A percentile compares a stretch with the other conserved stretches of the same genome.
Evolutionary conservation across 2,888 invertebrate species (phyloP).

Genomic region (Trichogramma dendrolimi): DNA sequence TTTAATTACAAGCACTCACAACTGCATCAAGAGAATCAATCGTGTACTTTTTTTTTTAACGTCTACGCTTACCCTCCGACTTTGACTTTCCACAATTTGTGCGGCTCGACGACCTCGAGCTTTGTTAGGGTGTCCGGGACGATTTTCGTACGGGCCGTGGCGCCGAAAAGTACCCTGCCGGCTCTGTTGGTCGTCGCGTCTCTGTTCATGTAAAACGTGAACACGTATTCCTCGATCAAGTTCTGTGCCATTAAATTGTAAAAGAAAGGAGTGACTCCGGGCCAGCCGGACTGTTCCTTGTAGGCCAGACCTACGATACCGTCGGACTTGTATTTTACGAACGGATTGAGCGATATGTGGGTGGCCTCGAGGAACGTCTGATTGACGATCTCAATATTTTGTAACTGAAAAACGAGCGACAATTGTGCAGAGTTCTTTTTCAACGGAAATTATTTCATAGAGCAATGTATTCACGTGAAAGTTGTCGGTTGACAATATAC

Average conservation of each 20-base stretch:
- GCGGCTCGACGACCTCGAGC: slow-evolving; percentile 56
- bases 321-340: slow-evolving; percentile 66
- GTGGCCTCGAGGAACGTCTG: slow-evolving; percentile 72
- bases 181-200: slow-evolving; percentile 57
- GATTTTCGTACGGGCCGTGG: slow-evolving; percentile 62
- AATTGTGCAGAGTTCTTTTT: slow-evolving; percentile 4
- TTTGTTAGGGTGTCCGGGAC: slow-evolving; percentile 60
- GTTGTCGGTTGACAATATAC: slow-evolving; percentile 64
- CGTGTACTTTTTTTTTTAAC: too few species aligned
- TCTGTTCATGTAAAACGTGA: slow-evolving; percentile 69
- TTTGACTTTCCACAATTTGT: slow-evolving; percentile 67
- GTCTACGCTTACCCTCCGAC: slow-evolving; percentile 58
- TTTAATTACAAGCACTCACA: not conserved
- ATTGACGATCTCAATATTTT: slow-evolving; percentile 55
- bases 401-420: slow-evolving; percentile 52
- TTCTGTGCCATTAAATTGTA: slow-evolving; percentile 61
- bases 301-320: slow-evolving; percentile 68
- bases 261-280: slow-evolving; percentile 60
- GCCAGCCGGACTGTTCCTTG: slow-evolving; percentile 43
- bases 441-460: not conserved
- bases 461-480: slow-evolving; percentile 55
- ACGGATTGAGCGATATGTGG: slow-evolving; percentile 60
- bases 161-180: slow-evolving; percentile 61
- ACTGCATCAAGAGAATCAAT: not conserved
- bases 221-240: slow-evolving; percentile 55